These are phyloP conservation scores for Agonopterix subpropinquella DNA, from an alignment of 2,888 invertebrate species.

Conservation along the genomic window DNA sequence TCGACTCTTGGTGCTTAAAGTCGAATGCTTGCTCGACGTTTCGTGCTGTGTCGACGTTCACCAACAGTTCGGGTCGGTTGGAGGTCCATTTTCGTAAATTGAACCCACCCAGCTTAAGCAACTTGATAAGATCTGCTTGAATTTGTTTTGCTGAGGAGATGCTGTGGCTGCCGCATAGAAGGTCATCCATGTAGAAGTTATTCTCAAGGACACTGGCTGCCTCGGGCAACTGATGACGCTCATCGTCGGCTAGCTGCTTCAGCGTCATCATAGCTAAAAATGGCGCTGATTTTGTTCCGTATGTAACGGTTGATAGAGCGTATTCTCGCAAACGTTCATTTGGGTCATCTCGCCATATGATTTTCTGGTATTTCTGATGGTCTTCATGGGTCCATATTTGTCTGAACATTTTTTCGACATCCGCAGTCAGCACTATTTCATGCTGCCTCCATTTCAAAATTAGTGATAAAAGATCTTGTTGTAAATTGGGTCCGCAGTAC, in stretches of 20 bases:
- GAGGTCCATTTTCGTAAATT: conserved; percentile 12
- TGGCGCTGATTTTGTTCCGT: conserved; percentile 1
- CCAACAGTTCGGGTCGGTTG: conserved; percentile 2
- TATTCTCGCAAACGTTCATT: not conserved
- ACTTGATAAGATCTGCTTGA: conserved; percentile 3
- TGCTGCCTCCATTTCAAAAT: too few species aligned
- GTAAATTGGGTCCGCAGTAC: too few species aligned
- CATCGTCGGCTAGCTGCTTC: conserved; percentile 1
- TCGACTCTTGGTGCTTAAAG: conserved; percentile 3
- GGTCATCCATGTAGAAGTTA: too few species aligned
- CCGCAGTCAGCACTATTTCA: too few species aligned
- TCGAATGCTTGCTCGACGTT: not conserved
- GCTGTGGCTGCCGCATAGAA: not conserved
- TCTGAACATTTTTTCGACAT: not conserved
- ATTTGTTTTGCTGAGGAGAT: not conserved
- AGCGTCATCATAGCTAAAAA: conserved; percentile 3
- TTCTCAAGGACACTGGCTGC: not conserved
- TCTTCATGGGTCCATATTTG: not conserved
- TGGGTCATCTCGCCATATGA: not conserved
- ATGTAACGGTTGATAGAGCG: not conserved
- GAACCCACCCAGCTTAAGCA: conserved; percentile 13
- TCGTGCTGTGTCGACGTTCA: not conserved
- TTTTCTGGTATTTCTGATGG: not conserved
- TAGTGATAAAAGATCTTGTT: too few species aligned
- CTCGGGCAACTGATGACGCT: not conserved